Evolutionary conservation across 2,797 vertebrate genomes (phyloP).

Genomic region (Pangasius krempfi): DNA sequence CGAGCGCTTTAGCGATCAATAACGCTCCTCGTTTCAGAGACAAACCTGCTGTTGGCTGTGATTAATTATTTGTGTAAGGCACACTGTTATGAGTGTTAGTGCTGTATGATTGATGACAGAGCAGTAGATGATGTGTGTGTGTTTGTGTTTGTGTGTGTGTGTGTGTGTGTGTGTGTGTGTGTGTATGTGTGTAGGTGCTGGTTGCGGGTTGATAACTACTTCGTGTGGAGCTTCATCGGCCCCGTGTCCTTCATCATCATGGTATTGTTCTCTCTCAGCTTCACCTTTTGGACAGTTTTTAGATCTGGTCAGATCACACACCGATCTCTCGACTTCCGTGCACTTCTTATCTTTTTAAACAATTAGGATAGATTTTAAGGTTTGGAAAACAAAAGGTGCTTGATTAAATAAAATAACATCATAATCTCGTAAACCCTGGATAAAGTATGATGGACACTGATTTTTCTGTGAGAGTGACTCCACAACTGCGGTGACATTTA

Average conservation of each 20-base stretch:
- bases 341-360: not conserved
- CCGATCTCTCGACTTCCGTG: not conserved
- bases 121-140: constrained; percentile 12
- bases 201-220: constrained; percentile 93
- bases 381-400: not conserved
- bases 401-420: not conserved
- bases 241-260: constrained; percentile 92
- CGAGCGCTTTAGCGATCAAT: constrained; percentile 24
- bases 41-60: constrained; percentile 21
- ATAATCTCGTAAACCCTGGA: too few relatives aligned
- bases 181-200: constrained; percentile 80
- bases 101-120: constrained; percentile 41
- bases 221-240: constrained; percentile 97
- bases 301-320: constrained; percentile 16
- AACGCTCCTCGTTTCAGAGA: not conserved
- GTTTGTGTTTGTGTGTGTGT: not conserved
- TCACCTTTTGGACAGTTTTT: constrained; percentile 8
- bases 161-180: constrained; percentile 32
- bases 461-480: not conserved
- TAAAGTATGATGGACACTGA: not conserved
- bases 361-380: not conserved
- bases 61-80: constrained; percentile 32
- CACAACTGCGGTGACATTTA: not conserved
- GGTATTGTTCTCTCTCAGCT: constrained; percentile 70
- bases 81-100: constrained; percentile 17